Base-by-base conservation (phyloP, 1,140 invertebrate genomes). In the Temnothorax longispinosus region DNA sequence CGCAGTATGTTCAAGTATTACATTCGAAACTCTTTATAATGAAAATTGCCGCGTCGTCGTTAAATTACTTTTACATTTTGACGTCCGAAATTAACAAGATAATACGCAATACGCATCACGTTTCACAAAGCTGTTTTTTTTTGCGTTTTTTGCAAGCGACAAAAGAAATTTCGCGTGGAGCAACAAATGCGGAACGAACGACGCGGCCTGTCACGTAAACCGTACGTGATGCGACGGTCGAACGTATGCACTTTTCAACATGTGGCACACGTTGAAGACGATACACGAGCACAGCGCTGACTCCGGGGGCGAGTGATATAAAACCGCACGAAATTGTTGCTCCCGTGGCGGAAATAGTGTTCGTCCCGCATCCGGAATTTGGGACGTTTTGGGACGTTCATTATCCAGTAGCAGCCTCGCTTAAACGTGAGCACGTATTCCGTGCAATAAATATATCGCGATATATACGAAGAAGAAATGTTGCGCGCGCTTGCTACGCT, bases 311-410 rank as follows among this genome's bases (percentile, higher is more conserved):
- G 35, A 35, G 47, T 82, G 65, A 91, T 90, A 90, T 91, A 91
- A 91, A 92, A 88, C 84, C 85, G 56, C 60, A 80, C 67, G 85
- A 91, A 91, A 92, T 92, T 89, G 90, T 91, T 91, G 86, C 85
- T 91, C 90, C 90, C 87, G 18, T 41, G 86, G 32, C 85, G 84
- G 74, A 89, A 91, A 92, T 91, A 91, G 85, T 72, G 82, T 89
- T 76, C 80, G 60, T 60, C 71, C 58, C 71, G 71, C 52, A 86
- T 87, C 72, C 65, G 84, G 89, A 91, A 90, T 91, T 88, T 87
- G 27, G 84, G 78, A 88, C 87, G 87, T 91, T 91, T 87, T 88
- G 80, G 56, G 60, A 86, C 56, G 60, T 90, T 91, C 89, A 91
- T 91, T 91, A 90, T 91, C 90, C 89, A 88, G 78, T 75, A 80